A percentile compares a stretch with the other conserved stretches of the same genome.
Evolutionary conservation across 2,797 vertebrate genomes (phyloP).

Genomic region (Arnoldichthys spilopterus): DNA sequence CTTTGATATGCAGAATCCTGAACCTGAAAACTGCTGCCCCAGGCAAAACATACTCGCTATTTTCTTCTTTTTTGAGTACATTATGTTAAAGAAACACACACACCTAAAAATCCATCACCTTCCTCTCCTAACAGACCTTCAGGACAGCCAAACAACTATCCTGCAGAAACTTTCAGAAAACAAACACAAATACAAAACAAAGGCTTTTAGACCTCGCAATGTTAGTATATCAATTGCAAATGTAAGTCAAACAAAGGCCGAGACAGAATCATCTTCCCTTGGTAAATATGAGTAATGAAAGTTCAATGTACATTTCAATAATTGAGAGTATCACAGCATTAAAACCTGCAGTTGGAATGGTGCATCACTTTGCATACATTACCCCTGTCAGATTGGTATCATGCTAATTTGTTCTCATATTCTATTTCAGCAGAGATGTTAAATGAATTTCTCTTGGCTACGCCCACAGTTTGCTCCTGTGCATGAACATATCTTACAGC

Average conservation of each 20-base stretch:
- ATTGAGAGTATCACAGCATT: slow-evolving; percentile 36
- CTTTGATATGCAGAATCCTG: slow-evolving; percentile 49
- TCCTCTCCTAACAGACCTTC: slow-evolving; percentile 31
- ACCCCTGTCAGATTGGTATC: slow-evolving; percentile 50
- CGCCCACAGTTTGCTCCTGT: slow-evolving; percentile 35
- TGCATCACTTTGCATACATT: slow-evolving; percentile 58
- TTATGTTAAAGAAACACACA: slow-evolving; percentile 49
- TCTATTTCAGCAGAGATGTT: slow-evolving; percentile 33
- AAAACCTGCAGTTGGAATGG: slow-evolving; percentile 32
- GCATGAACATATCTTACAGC: slow-evolving; percentile 29
- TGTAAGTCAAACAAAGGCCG: slow-evolving; percentile 25
- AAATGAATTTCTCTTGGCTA: slow-evolving; percentile 34
- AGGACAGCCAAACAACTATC: slow-evolving; percentile 31
- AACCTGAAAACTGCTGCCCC: slow-evolving; percentile 51
- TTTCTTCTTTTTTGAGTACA: slow-evolving; percentile 27
- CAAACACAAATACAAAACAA: slow-evolving; percentile 39
- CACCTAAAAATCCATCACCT: slow-evolving; percentile 31
- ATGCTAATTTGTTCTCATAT: slow-evolving; percentile 40
- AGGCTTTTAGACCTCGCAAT: slow-evolving; percentile 17
- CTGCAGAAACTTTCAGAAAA: slow-evolving; percentile 22
- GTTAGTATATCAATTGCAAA: slow-evolving; percentile 33
- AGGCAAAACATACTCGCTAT: slow-evolving; percentile 48
- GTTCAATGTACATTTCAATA: slow-evolving; percentile 53
- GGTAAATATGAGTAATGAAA: slow-evolving; percentile 49
- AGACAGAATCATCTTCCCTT: slow-evolving; percentile 27